These are phyloP conservation scores for Drymonia ruficornis DNA, from an alignment of 2,888 invertebrate species.

Conservation along the genomic window DNA sequence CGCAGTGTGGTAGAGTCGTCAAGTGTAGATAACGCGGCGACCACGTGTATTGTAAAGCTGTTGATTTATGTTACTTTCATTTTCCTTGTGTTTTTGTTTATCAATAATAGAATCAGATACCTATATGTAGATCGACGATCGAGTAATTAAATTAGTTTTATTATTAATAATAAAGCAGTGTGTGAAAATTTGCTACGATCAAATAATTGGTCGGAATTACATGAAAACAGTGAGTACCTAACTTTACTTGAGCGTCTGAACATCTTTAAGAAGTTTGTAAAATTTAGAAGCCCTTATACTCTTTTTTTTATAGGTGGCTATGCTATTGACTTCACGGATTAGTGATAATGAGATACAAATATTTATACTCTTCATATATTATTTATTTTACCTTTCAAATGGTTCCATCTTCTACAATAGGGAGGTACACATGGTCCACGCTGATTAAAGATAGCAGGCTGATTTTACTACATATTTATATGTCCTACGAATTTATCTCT, in stretches of 20 bases:
- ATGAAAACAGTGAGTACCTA: background rate
- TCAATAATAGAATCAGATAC: background rate
- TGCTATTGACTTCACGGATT: too few species aligned
- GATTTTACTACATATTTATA: too few species aligned
- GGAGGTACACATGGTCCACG: too few species aligned
- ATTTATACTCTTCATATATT: too few species aligned
- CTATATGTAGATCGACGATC: background rate
- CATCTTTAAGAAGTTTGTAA: background rate
- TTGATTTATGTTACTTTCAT: background rate
- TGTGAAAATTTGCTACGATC: background rate
- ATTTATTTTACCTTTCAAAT: too few species aligned
- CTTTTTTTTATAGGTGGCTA: too few species aligned
- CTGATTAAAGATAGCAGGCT: too few species aligned
- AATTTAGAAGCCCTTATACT: too few species aligned
- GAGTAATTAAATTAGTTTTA: background rate
- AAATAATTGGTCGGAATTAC: background rate
- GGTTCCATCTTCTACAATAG: too few species aligned
- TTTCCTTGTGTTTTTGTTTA: background rate
- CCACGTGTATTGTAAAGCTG: conserved; percentile 11
- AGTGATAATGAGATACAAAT: too few species aligned
- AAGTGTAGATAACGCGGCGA: conserved; percentile 13
- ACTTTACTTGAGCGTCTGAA: background rate
- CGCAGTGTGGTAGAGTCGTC: background rate
- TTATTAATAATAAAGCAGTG: too few species aligned
- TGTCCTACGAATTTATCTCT: background rate